Percentiles rank a stretch among this genome's conserved stretches.
phyloP scores from a whole-genome alignment of 2,113 vertebrate genomes.

The Hipposideros armiger region DNA sequence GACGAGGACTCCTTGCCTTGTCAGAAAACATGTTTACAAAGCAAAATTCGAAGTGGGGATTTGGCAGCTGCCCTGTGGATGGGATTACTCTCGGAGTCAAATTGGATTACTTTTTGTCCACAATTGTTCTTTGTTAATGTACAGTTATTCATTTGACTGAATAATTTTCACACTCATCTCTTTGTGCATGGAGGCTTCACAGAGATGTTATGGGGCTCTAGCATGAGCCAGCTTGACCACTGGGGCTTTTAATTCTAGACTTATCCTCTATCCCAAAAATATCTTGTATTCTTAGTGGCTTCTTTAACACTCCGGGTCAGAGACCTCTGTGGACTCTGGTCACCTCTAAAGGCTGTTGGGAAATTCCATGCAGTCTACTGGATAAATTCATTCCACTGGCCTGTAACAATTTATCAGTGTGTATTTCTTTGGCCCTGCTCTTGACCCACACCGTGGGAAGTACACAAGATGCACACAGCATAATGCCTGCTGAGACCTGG shows the following conservation, averaged over 20 bases:
- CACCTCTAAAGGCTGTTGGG: not conserved
- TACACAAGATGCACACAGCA: not conserved
- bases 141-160: not conserved
- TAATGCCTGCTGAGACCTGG: not conserved
- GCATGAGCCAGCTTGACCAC: not conserved
- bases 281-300: not conserved
- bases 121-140: conserved; percentile 46
- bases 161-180: not conserved
- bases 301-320: not conserved
- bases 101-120: conserved; percentile 16
- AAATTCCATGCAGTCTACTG: not conserved
- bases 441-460: not conserved
- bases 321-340: not conserved
- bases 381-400: not conserved
- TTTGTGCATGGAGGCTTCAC: not conserved
- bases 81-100: conserved; percentile 53
- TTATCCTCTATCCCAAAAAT: not conserved
- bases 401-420: not conserved
- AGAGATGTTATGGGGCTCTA: not conserved
- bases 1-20: not conserved
- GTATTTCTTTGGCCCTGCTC: not conserved
- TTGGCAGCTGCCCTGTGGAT: not conserved
- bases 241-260: not conserved
- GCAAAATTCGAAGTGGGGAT: conserved; percentile 17
- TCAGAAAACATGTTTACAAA: conserved; percentile 4